phyloP scores from a whole-genome alignment of 2,113 vertebrate species.

The Trematocara unimaculatum region DNA sequence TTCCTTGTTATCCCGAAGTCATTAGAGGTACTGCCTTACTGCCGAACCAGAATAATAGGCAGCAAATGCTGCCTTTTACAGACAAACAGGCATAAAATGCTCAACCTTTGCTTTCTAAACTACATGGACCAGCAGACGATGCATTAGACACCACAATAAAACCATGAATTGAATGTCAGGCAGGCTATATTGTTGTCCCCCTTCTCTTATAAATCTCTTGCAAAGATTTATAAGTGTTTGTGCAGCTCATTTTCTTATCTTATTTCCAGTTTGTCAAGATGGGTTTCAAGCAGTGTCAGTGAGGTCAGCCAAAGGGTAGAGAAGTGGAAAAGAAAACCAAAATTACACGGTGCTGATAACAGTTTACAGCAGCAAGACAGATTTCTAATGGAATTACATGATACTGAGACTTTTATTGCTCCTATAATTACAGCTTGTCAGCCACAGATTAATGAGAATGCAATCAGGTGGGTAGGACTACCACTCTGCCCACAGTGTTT shows the following conservation, averaged over 20 bases:
- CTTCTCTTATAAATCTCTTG: background rate
- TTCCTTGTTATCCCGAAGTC: constrained; percentile 23
- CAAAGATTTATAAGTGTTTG: background rate
- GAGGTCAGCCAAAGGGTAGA: background rate
- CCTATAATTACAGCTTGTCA: constrained; percentile 56
- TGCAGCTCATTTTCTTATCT: background rate
- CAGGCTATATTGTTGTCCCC: background rate
- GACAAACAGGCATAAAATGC: background rate
- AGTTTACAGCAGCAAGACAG: background rate
- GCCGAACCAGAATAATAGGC: constrained; percentile 9
- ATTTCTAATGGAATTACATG: constrained; percentile 65
- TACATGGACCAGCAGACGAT: background rate
- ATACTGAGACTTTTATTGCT: constrained; percentile 57
- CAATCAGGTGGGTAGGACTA: constrained; percentile 23
- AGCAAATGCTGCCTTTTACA: background rate
- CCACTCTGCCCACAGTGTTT: background rate
- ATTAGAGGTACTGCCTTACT: constrained; percentile 13
- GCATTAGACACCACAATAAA: background rate
- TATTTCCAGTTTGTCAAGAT: background rate
- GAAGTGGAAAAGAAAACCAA: constrained; percentile 16
- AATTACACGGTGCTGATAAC: constrained; percentile 50
- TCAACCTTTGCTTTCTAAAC: background rate
- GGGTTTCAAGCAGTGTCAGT: background rate
- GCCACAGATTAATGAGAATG: constrained; percentile 28
- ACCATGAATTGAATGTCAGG: background rate